Evolutionary conservation across 2,888 invertebrate species (phyloP), one percentile per base, ranked within the genome.

Genomic region (Falcaria lacertinaria): DNA sequence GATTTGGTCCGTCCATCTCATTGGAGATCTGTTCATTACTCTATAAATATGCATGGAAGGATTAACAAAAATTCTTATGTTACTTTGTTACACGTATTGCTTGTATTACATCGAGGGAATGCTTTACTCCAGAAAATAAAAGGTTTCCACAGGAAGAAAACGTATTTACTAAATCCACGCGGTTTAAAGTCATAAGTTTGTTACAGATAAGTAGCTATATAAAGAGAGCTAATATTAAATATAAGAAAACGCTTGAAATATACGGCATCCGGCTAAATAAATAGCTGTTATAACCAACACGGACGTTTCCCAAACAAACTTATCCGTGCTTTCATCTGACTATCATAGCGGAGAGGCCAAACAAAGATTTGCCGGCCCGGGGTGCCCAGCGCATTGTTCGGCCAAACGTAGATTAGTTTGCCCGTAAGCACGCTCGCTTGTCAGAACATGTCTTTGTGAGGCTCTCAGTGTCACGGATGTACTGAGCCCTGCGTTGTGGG

Each of bases 401-500:
- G 15, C 14, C 25, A 22, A 37, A 22, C 37, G 22, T 22, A 37
- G 37, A 37, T 37, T 37, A 37, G 37, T 37, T 37, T 15, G 22
- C 22, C 22, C 37, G 37, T 22, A 22, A 37, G 37, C 14, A 37
- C 22, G 37, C 15, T 15, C 37, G 37, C 37, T 37, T 37, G 37
- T 37, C 37, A 37, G 37, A 22, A 37, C 37, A 25, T 22, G 37
- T 37, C 37, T 37, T 37, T 37, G 37, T 37, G 37, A 37, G 22
- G 37, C 37, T 37, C 37, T 37, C 22, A 19, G 22, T 37, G 37
- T 37, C 37, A 37, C 37, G 22, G 37, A 37, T 37, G 37, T 37
- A 22, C 37, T 25, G 37, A 16, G 37, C 15, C 22, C 37, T 36
- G 2, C 19, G 36, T 14, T 14, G 7, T 15, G 25, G 37, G 37